phyloP scores from a whole-genome alignment of 2,888 invertebrate genomes.

The Drepana falcataria region DNA sequence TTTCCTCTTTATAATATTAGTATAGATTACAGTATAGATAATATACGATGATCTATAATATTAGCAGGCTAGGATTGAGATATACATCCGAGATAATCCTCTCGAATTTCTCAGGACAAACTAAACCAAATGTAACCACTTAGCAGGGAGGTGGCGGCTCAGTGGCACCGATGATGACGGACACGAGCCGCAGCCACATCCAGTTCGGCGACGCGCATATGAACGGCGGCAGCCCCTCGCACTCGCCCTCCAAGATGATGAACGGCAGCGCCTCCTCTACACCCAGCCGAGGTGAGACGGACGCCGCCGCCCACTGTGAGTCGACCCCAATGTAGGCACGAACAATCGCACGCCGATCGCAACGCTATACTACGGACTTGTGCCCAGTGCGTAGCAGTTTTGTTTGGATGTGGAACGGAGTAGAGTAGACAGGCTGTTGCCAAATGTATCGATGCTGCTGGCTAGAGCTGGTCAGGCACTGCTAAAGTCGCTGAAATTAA shows the following conservation, averaged over 20 bases:
- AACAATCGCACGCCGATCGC: constrained; percentile 42
- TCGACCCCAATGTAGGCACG: constrained; percentile 64
- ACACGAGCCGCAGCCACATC: constrained; percentile 81
- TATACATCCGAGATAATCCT: too few species aligned
- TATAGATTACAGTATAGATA: too few species aligned
- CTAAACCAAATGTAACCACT: not conserved
- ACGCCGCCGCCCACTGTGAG: constrained; percentile 69
- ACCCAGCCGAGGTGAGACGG: constrained; percentile 75
- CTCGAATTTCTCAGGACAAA: too few species aligned
- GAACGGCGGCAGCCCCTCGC: constrained; percentile 53
- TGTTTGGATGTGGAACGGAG: constrained; percentile 13
- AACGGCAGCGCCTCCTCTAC: constrained; percentile 65
- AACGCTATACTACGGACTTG: constrained; percentile 16
- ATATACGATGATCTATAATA: too few species aligned
- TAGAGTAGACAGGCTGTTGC: not conserved
- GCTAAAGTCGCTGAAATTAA: too few species aligned
- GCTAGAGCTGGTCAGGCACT: not conserved
- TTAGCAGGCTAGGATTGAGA: too few species aligned
- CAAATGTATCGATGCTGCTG: not conserved
- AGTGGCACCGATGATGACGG: constrained; percentile 76
- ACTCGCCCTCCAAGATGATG: constrained; percentile 50
- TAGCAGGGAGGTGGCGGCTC: constrained; percentile 65
- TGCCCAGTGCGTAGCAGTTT: constrained; percentile 11
- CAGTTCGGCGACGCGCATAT: constrained; percentile 70
- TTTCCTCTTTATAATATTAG: too few species aligned